Evolutionary conservation across 2,888 invertebrate genomes (phyloP), one percentile per base, ranked within the genome.

Genomic region (Phymatocera aterrima): DNA sequence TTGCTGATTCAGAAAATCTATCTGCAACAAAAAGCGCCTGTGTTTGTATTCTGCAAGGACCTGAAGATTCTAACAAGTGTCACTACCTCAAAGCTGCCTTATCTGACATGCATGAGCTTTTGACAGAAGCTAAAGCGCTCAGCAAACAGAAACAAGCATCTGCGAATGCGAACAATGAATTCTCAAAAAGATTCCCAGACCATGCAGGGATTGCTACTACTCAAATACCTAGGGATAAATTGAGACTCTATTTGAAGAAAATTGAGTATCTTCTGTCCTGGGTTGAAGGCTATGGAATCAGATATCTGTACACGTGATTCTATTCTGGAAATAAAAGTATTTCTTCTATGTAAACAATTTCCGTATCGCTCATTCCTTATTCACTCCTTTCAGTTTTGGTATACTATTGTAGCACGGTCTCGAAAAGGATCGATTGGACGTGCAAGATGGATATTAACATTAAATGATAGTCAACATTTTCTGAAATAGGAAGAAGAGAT

Each of bases 221-320:
- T 68, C 87, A 90, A n/a, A 86, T 94, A 82, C 91, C 93, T 79
- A 88, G 91, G 70, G 91, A 91, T 64, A 93, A 92, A 88, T 85
- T 95, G 6, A 93, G 92, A 82, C 91, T 92, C 79, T 90, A 92
- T 82, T 86, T 93, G 0, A 95, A 94, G 86, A 96, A 96, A 91
- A 85, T 96, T 1, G 94, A 95, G 86, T 96, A 94, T 90, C 94
- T 94, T 90, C 89, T 96, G 80, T 94, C 95, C 0, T 96, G 92
- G 92, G 89, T 93, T 43, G 93, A 93, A 81, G 83, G 75, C 37
- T 81, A 82, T 57, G 82, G 81, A n/a, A 31, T 37, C n/a, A 64
- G 51, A 51, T n/a, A 72, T 4, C 51, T 72, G 51, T 72, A 48
- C 51, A 12, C 3, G 31, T 72, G 21, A 31, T 4, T 51, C 12